phyloP scores from a whole-genome alignment of 2,888 invertebrate species.

The Cephus pulcher region DNA sequence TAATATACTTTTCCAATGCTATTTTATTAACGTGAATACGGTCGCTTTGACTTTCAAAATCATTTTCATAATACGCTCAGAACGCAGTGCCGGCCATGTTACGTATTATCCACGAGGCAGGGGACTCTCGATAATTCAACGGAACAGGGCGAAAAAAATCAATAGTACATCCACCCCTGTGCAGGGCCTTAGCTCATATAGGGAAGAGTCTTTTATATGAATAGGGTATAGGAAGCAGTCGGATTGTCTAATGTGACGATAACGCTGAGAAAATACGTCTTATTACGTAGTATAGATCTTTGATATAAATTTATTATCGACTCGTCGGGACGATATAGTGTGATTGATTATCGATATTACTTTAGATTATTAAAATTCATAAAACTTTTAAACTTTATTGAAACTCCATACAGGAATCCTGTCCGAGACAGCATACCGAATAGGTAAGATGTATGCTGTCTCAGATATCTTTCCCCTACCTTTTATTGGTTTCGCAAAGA shows the following conservation, averaged over 20 bases:
- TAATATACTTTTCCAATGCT: not conserved
- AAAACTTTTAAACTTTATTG: not conserved
- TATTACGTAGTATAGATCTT: not conserved
- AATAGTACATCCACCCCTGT: conserved; percentile 56
- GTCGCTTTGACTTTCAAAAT: not conserved
- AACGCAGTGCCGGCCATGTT: not conserved
- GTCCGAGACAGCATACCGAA: not conserved
- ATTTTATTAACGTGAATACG: not conserved
- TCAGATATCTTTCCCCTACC: no score
- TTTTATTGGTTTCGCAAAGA: no score
- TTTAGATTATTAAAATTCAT: not conserved
- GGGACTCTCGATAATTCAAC: conserved; percentile 57
- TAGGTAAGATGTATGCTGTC: no score
- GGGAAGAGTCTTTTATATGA: not conserved
- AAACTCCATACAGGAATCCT: not conserved
- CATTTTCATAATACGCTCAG: not conserved
- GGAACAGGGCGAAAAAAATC: conserved; percentile 57
- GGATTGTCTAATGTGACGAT: not conserved
- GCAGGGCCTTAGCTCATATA: conserved; percentile 10
- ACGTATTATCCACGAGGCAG: not conserved
- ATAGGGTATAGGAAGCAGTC: not conserved
- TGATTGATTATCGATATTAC: not conserved
- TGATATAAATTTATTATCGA: not conserved
- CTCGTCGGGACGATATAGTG: not conserved
- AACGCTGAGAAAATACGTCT: not conserved